A percentile compares a stretch with the other conserved stretches of the same genome.
Evolutionary conservation across 1,140 invertebrate species (phyloP).

Genomic region (Ceratitis capitata): DNA sequence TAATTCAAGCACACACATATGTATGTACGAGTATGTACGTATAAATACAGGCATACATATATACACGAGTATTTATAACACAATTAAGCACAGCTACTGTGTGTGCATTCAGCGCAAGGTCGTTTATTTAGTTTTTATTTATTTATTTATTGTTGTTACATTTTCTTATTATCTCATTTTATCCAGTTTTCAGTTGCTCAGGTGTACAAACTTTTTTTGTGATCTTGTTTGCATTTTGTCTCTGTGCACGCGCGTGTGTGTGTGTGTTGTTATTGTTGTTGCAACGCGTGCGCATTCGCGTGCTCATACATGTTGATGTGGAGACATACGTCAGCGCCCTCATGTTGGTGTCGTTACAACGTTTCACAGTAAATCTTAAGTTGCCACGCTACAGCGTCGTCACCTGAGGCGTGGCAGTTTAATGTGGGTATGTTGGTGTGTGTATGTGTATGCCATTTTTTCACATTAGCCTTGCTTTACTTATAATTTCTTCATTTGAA

Average conservation of each 20-base stretch:
- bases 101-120: constrained; percentile 28
- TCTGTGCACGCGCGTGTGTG: not conserved
- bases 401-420: not conserved
- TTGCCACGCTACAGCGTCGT: not conserved
- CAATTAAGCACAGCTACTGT: not conserved
- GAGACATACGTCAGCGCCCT: not conserved
- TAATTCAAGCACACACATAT: not conserved
- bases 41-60: not conserved
- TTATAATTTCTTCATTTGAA: not conserved
- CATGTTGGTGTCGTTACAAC: constrained; percentile 15
- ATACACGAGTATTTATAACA: not conserved
- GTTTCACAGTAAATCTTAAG: not conserved
- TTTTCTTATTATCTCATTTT: not conserved
- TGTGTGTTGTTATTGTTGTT: too few species aligned
- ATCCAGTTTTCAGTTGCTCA: not conserved
- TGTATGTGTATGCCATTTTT: not conserved
- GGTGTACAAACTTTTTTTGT: not conserved
- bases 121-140: not conserved
- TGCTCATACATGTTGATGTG: not conserved
- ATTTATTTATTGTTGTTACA: not conserved
- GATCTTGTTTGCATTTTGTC: not conserved
- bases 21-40: not conserved
- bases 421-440: not conserved
- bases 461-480: not conserved
- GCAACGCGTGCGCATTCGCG: constrained; percentile 21